These are phyloP conservation scores for Glyptemys insculpta DNA, from an alignment of 2,797 vertebrate genomes.

Conservation along the genomic window DNA sequence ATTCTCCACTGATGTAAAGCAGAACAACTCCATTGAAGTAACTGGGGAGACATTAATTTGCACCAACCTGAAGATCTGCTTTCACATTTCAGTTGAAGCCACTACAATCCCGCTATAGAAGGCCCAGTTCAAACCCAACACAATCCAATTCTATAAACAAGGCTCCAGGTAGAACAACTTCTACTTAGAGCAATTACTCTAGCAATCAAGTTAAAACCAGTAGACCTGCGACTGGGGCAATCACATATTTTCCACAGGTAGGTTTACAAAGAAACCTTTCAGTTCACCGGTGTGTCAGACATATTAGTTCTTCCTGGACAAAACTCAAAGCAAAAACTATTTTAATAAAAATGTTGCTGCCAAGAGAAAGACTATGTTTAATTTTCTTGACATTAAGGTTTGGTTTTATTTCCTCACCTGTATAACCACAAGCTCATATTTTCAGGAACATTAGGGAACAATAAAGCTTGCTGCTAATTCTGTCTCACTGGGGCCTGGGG, in stretches of 20 bases:
- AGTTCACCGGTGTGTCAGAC: not conserved
- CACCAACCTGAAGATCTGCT: not conserved
- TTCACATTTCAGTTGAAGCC: slow-evolving; percentile 1
- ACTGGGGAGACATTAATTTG: not conserved
- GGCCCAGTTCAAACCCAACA: slow-evolving; percentile 5
- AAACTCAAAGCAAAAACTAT: not conserved
- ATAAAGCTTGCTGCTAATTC: slow-evolving; percentile 44
- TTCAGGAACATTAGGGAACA: slow-evolving; percentile 47
- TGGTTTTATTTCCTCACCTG: slow-evolving; percentile 47
- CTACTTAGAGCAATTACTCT: not conserved
- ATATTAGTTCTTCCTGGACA: not conserved
- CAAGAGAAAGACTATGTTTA: not conserved
- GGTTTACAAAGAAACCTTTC: slow-evolving; percentile 33
- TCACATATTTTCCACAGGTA: slow-evolving; percentile 5
- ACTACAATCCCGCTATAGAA: not conserved
- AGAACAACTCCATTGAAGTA: not conserved
- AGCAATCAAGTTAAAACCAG: slow-evolving; percentile 14
- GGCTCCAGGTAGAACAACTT: not conserved
- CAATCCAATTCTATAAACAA: not conserved
- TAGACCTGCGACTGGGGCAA: slow-evolving; percentile 8
- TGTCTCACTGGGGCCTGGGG: slow-evolving; percentile 22
- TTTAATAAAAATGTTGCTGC: not conserved
- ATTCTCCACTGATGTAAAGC: not conserved
- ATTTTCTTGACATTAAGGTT: not conserved
- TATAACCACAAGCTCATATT: slow-evolving; percentile 49